Evolutionary conservation across 2,113 vertebrate genomes (phyloP).

Genomic region (Pomatorhinus ruficollis): DNA sequence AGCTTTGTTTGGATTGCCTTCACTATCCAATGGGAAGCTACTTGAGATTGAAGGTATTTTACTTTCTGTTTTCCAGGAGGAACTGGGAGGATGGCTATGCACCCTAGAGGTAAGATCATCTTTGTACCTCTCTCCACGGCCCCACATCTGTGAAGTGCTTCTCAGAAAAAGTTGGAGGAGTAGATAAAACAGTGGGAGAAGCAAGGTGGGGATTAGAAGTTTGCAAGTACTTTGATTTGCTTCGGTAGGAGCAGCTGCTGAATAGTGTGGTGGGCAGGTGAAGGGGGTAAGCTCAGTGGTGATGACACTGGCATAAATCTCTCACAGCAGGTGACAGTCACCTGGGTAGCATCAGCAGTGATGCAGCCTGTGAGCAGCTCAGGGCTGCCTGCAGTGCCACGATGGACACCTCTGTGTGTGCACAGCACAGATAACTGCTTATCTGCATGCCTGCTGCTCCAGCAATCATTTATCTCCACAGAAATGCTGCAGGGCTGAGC

Average conservation of each 20-base stretch:
- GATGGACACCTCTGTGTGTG: accelerated
- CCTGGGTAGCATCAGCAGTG: not conserved
- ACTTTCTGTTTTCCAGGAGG: not conserved
- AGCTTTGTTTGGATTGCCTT: not conserved
- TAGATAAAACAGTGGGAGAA: not conserved
- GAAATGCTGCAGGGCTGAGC: not conserved
- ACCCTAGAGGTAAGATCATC: not conserved
- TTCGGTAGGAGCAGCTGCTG: not conserved
- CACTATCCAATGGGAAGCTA: accelerated
- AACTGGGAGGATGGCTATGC: not conserved
- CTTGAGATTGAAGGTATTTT: not conserved
- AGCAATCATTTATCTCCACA: not conserved
- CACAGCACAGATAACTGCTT: not conserved
- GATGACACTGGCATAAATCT: not conserved
- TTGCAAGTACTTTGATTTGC: not conserved
- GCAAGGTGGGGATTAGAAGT: not conserved
- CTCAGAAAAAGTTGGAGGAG: not conserved
- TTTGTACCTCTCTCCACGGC: not conserved
- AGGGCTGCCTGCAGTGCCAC: not conserved
- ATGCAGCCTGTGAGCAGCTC: not conserved
- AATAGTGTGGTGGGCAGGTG: accelerated
- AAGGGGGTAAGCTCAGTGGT: not conserved
- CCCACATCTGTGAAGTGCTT: not conserved
- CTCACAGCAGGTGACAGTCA: not conserved
- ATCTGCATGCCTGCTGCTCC: not conserved